phyloP scores from a whole-genome alignment of 2,888 invertebrate species.

The Orthosia cruda region DNA sequence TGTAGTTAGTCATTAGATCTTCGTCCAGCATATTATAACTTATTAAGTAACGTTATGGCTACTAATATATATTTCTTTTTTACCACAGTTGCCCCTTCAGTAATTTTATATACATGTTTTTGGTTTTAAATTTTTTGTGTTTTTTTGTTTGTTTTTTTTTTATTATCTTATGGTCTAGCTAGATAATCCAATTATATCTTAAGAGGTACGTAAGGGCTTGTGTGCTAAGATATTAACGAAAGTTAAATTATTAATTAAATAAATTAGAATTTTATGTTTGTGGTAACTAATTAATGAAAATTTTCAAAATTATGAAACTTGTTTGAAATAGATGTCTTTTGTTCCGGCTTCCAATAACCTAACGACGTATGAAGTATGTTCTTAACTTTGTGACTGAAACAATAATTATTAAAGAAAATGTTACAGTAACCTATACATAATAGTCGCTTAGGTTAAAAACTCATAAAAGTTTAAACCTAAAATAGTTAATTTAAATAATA shows the following conservation, averaged over 20 bases:
- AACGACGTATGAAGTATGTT: neutral
- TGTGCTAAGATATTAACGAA: neutral
- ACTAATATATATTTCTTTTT: constrained; percentile 1
- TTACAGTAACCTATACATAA: neutral
- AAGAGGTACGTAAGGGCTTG: neutral
- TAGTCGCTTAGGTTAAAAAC: neutral
- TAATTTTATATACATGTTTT: constrained; percentile 6
- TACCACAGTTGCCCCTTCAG: neutral
- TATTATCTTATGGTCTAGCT: neutral
- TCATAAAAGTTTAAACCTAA: neutral
- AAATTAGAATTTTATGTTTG: neutral
- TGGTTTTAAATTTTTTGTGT: neutral
- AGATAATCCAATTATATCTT: neutral
- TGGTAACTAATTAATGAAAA: neutral
- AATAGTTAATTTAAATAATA: neutral
- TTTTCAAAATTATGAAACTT: neutral
- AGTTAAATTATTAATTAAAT: neutral
- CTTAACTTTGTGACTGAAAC: neutral
- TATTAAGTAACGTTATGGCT: neutral
- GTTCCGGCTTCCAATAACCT: constrained; percentile 17
- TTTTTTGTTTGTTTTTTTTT: neutral
- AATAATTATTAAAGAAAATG: neutral
- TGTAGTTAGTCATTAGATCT: constrained; percentile 25
- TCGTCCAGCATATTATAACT: constrained; percentile 32
- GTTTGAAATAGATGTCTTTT: constrained; percentile 11